phyloP scores from a whole-genome alignment of 2,797 vertebrate genomes.

The Todus mexicanus region DNA sequence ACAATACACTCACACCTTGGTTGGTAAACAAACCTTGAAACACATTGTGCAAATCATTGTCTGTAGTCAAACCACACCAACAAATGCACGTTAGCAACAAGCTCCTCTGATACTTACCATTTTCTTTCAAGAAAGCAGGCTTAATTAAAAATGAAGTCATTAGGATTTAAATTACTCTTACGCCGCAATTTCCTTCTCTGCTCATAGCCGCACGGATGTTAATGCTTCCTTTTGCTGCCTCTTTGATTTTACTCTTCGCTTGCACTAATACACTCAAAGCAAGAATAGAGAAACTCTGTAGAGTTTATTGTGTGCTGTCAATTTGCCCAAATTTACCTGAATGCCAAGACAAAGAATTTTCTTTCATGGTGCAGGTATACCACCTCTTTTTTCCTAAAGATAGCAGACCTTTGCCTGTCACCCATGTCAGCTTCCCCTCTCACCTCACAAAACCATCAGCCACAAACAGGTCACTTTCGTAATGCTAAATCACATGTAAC shows the following conservation, averaged over 20 bases:
- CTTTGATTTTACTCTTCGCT: background rate
- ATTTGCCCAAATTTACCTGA: background rate
- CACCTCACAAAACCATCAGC: background rate
- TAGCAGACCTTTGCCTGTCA: background rate
- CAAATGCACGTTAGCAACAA: background rate
- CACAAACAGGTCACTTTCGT: background rate
- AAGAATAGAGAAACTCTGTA: background rate
- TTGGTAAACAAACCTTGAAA: background rate
- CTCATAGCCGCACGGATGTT: background rate
- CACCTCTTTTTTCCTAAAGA: background rate
- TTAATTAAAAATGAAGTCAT: background rate
- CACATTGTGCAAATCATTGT: background rate
- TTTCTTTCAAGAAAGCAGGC: background rate
- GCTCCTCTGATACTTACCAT: background rate
- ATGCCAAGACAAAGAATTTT: background rate
- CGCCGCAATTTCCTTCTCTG: background rate
- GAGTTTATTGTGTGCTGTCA: background rate
- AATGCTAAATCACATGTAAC: background rate
- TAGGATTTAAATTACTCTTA: background rate
- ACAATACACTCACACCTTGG: background rate
- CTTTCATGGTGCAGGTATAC: background rate
- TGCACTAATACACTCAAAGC: background rate
- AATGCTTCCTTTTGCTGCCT: background rate
- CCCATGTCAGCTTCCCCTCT: background rate
- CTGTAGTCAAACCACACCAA: background rate